Conservation (phyloP, 2,113 vertebrate species). For the Puffinus mauretanicus region DNA sequence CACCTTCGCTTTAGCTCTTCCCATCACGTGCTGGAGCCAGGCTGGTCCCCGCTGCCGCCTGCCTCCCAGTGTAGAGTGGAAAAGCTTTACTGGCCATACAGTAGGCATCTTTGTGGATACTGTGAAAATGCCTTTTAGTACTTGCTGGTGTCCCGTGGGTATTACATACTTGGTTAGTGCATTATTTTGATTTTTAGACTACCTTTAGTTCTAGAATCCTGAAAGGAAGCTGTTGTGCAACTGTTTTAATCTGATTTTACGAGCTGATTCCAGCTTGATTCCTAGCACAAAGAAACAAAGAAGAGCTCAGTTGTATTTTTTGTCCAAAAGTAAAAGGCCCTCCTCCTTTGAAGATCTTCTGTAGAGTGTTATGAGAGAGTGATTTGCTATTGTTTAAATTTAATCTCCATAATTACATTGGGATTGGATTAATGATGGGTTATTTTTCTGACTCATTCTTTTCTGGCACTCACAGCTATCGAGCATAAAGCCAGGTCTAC, state of each 20-base stretch:
- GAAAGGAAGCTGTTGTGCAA: conserved; percentile 58
- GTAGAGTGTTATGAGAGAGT: neutral
- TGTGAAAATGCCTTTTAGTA: conserved; percentile 5
- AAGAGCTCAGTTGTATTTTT: conserved; percentile 9
- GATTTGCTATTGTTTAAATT: conserved; percentile 54
- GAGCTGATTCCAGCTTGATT: conserved; percentile 11
- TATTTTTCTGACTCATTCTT: conserved; percentile 48
- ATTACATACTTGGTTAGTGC: conserved; percentile 7
- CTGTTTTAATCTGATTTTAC: conserved; percentile 55
- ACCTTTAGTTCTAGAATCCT: conserved; percentile 35
- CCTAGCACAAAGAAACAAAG: conserved; percentile 44
- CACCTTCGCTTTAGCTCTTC: neutral
- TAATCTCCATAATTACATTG: conserved; percentile 33
- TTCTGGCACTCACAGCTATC: neutral
- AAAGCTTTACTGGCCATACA: neutral
- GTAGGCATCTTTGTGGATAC: conserved; percentile 7
- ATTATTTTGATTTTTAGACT: conserved; percentile 47
- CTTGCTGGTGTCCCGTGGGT: conserved; percentile 2
- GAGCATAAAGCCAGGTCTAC: conserved; percentile 31
- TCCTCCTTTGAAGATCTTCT: conserved; percentile 16
- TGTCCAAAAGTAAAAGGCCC: neutral
- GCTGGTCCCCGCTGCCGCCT: neutral
- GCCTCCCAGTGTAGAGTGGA: neutral
- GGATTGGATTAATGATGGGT: conserved; percentile 34
- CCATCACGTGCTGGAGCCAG: neutral